Evolutionary conservation across 2,113 vertebrate species (phyloP).

Genomic region (Speoplatyrhinus poulsoni): DNA sequence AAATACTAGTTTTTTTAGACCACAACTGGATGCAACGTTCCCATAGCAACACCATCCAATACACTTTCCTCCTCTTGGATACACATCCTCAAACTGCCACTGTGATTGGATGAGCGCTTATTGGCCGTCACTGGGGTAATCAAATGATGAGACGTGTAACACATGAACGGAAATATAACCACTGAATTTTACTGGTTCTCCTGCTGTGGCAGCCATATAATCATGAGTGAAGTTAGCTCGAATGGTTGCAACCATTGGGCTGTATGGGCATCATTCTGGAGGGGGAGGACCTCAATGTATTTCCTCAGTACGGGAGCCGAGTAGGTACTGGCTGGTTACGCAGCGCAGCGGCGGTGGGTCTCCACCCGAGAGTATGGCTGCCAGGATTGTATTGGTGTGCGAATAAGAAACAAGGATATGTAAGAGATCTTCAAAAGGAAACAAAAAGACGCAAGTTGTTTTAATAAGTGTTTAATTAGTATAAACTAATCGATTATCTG

Average conservation of each 20-base stretch:
- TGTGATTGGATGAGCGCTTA: constrained; percentile 59
- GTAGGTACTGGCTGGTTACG: constrained; percentile 62
- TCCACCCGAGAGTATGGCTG: constrained; percentile 81
- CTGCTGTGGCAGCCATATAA: constrained; percentile 38
- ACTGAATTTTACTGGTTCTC: constrained; percentile 47
- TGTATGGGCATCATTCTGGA: constrained; percentile 47
- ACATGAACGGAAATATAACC: constrained; percentile 66
- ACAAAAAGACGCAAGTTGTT: constrained; percentile 48
- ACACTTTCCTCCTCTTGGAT: constrained; percentile 58
- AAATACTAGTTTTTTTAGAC: constrained; percentile 8
- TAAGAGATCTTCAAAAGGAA: constrained; percentile 57
- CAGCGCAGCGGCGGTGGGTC: constrained; percentile 73
- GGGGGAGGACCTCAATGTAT: constrained; percentile 21
- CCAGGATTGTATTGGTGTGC: constrained; percentile 57
- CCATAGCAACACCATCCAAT: constrained; percentile 80
- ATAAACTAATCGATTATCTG: background rate
- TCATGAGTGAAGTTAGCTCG: constrained; percentile 28
- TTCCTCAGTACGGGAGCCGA: constrained; percentile 76
- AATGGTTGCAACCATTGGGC: constrained; percentile 59
- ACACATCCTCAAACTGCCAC: constrained; percentile 44
- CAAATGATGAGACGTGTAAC: constrained; percentile 68
- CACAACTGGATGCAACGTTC: constrained; percentile 56
- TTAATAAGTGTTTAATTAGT: background rate
- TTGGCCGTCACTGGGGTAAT: constrained; percentile 66
- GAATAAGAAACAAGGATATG: constrained; percentile 47